A percentile compares a stretch with the other conserved stretches of the same genome.
Conservation (phyloP, 2,113 vertebrate genomes). For the Oceanodroma tethys region DNA sequence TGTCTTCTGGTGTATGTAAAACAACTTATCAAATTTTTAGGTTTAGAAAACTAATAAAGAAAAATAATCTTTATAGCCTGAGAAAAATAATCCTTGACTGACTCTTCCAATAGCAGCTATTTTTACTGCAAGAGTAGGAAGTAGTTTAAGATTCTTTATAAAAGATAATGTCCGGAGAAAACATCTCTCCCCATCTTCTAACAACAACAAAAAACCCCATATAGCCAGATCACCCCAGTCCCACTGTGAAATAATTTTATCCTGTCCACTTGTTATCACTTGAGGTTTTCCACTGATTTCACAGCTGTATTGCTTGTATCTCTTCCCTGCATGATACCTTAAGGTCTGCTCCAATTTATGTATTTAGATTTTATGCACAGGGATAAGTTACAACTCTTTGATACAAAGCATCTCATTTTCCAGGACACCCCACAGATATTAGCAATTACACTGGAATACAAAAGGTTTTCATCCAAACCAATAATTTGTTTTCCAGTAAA, state of each 20-base stretch:
- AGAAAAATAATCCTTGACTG: neutral
- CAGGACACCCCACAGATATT: constrained; percentile 68
- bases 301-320: constrained; percentile 31
- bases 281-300: constrained; percentile 53
- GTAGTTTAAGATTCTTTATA: neutral
- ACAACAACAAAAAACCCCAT: neutral
- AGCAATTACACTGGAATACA: constrained; percentile 69
- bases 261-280: constrained; percentile 40
- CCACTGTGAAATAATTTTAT: constrained; percentile 38
- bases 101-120: neutral
- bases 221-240: neutral
- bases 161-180: neutral
- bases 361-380: constrained; percentile 73
- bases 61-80: neutral
- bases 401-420: constrained; percentile 74
- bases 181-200: neutral
- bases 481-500: constrained; percentile 73
- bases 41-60: neutral
- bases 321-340: constrained; percentile 38
- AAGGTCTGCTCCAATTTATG: constrained; percentile 58
- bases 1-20: neutral
- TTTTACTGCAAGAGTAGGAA: neutral
- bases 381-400: constrained; percentile 70
- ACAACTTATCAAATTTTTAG: neutral
- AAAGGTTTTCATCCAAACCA: constrained; percentile 74